phyloP scores from a whole-genome alignment of 1,140 invertebrate genomes.

The Papilio polyxenes region DNA sequence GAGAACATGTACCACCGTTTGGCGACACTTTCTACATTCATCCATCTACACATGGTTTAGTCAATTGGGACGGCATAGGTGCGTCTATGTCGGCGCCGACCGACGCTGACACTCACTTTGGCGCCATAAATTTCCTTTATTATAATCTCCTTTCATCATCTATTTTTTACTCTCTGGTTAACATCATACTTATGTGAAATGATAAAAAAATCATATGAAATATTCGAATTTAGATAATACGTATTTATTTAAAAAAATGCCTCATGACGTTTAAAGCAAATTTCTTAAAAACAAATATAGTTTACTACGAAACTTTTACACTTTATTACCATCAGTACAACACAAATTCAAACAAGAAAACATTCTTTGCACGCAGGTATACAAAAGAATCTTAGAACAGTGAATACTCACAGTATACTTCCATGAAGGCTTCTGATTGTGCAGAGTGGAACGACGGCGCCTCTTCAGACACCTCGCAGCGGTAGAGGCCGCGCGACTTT shows the following conservation, averaged over 20 bases:
- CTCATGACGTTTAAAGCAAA: too few species aligned
- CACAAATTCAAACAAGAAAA: slow-evolving; percentile 18
- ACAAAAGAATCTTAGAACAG: slow-evolving; percentile 14
- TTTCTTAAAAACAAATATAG: too few species aligned
- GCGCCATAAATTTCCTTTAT: too few species aligned
- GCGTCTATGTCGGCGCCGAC: too few species aligned
- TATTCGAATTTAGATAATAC: too few species aligned
- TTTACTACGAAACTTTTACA: not conserved
- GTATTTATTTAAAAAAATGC: too few species aligned
- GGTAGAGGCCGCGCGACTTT: slow-evolving; percentile 84
- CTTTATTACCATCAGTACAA: not conserved
- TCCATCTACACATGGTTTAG: too few species aligned
- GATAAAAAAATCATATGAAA: not conserved
- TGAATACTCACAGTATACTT: slow-evolving; percentile 79
- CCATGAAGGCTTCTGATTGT: slow-evolving; percentile 83
- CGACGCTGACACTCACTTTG: too few species aligned
- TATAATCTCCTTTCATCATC: too few species aligned
- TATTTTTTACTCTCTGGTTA: not conserved
- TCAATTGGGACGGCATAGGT: too few species aligned
- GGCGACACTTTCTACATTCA: too few species aligned
- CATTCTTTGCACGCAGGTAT: not conserved
- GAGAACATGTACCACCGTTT: too few species aligned
- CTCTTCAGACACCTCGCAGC: slow-evolving; percentile 87
- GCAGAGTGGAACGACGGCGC: slow-evolving; percentile 84
- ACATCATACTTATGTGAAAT: not conserved